These are phyloP conservation scores for Todiramphus saurophagus DNA, from an alignment of 2,113 vertebrate genomes.

Conservation along the genomic window DNA sequence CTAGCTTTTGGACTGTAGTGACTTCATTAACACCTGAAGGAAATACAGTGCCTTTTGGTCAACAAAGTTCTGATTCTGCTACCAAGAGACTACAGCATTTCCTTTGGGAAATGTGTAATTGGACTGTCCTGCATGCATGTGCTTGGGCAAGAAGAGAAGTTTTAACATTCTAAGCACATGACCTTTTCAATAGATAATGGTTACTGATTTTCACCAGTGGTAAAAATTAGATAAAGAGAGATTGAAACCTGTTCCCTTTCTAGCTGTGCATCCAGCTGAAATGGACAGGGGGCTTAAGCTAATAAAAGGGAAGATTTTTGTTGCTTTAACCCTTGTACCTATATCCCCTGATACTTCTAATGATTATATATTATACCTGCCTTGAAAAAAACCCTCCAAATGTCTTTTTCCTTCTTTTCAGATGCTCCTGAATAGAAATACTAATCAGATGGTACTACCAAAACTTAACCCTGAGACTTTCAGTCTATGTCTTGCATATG, in stretches of 20 bases:
- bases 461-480: rapidly evolving
- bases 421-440: background rate
- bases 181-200: background rate
- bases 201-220: background rate
- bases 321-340: background rate
- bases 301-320: background rate
- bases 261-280: background rate
- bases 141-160: background rate
- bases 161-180: background rate
- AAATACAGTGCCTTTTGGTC: background rate
- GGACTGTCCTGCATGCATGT: background rate
- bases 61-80: background rate
- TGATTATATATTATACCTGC: background rate
- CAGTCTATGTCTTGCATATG: rapidly evolving
- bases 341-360: background rate
- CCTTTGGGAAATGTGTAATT: background rate
- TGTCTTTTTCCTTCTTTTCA: background rate
- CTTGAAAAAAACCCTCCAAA: background rate
- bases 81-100: background rate
- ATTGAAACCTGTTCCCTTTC: background rate
- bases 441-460: background rate
- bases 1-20: background rate
- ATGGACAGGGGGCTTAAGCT: background rate
- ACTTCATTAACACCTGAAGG: background rate
- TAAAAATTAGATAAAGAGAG: background rate